These are phyloP conservation scores for Gorsachius goisagi DNA, from an alignment of 2,113 vertebrate species.

Conservation along the genomic window DNA sequence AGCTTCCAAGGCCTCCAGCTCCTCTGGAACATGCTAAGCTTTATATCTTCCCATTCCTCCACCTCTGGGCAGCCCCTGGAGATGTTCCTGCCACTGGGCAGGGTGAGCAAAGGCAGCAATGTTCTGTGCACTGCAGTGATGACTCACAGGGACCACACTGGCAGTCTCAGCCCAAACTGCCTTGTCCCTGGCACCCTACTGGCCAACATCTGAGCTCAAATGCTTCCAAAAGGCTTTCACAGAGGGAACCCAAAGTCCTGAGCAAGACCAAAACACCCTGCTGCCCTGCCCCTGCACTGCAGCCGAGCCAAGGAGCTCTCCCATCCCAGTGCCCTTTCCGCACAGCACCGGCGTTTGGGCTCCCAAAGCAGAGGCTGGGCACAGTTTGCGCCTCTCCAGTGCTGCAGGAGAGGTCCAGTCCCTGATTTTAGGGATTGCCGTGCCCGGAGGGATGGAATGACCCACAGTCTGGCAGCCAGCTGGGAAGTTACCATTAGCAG, in stretches of 20 bases:
- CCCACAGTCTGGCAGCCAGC: neutral
- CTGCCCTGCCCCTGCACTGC: neutral
- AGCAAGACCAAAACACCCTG: neutral
- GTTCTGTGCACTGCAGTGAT: neutral
- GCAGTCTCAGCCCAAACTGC: neutral
- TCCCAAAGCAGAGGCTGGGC: neutral
- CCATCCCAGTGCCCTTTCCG: neutral
- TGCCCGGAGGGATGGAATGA: neutral
- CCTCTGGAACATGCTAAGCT: neutral
- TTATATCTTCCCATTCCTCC: neutral
- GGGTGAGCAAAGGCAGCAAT: neutral
- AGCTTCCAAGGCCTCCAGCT: neutral
- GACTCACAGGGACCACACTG: fast-evolving
- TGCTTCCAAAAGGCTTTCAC: neutral
- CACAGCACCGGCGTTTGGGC: neutral
- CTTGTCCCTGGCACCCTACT: neutral
- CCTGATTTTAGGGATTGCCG: neutral
- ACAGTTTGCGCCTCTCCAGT: neutral
- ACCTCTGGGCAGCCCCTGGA: neutral
- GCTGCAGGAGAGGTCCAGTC: neutral
- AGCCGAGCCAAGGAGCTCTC: neutral
- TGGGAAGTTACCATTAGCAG: neutral
- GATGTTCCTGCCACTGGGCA: too few species aligned
- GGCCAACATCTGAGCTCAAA: neutral
- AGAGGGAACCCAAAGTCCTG: neutral